Evolutionary conservation across 2,888 invertebrate species (phyloP), one percentile per base, ranked within the genome.

Genomic region (Pristionchus exspectatus): DNA sequence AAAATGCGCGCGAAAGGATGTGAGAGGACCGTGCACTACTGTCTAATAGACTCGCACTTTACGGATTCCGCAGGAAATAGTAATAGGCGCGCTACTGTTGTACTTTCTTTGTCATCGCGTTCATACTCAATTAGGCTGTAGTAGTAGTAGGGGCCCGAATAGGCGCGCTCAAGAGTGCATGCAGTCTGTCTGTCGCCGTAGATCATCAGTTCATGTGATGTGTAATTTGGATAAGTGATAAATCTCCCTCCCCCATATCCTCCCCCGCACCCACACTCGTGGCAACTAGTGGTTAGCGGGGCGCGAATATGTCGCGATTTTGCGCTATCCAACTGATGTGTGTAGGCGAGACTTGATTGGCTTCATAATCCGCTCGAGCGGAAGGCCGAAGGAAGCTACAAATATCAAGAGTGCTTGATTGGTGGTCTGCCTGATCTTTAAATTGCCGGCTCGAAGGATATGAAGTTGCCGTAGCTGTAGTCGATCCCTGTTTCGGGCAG

Each of bases 1-100:
- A 69, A 24, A 21, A 74, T 5, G 30, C 24, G 33, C 33, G 30
- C 30, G 72, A 72, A 72, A 44, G 74, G 21, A 74, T 27, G 81
- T 50, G 81, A n/a, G 74, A 38, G 24, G 27, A 5, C 33, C 27
- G 44, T 54, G 81, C 44, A 81, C 81, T 81, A 81, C 44, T 81
- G 81, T 27, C 24, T 81, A 81, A 81, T 81, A 18, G n/a, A 44
- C n/a, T 81, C 81, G 81, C 81, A 81, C 81, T 81, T 81, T 81
- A 3, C 44, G 24, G 38, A 74, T 33, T 38, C 38, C 38, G 33
- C 24, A 33, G 74, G 63, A n/a, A 24, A 74, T 18, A 74, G 74
- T 74, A 74, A 33, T 50, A 81, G n/a, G 14, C 24, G 50, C 38
- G 38, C 38, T 38, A 38, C 38, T 38, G 38, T n/a, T 81, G 81